Conservation (phyloP, 1,140 invertebrate genomes). For the Solenopsis fugax region DNA sequence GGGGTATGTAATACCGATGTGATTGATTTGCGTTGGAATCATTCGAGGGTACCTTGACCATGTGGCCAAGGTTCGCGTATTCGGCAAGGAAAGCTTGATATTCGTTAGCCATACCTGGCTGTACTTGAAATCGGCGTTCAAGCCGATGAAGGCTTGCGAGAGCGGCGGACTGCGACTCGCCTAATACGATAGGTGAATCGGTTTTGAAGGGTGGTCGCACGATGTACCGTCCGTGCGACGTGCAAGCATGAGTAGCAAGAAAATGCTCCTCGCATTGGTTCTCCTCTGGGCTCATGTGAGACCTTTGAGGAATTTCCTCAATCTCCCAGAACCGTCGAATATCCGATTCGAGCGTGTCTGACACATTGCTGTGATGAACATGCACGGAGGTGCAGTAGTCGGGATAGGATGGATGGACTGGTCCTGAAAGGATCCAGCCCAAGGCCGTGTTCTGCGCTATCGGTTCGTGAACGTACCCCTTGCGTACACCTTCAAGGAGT, state of each 20-base stretch:
- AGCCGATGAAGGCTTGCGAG: background rate
- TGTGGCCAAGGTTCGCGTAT: background rate
- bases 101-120: rapidly evolving
- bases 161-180: background rate
- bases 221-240: background rate
- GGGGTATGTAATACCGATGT: background rate
- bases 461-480: too few species aligned
- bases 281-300: background rate
- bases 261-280: background rate
- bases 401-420: too few species aligned
- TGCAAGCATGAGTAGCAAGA: background rate
- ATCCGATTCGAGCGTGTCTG: background rate
- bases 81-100: background rate
- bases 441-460: too few species aligned
- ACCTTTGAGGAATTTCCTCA: background rate
- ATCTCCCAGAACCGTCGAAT: background rate
- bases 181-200: background rate
- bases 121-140: rapidly evolving
- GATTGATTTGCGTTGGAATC: too few species aligned
- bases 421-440: too few species aligned
- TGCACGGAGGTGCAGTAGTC: background rate
- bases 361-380: background rate
- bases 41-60: background rate
- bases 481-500: too few species aligned
- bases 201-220: background rate